phyloP scores from a whole-genome alignment of 2,797 vertebrate species.

The Yasuhikotakia modesta region DNA sequence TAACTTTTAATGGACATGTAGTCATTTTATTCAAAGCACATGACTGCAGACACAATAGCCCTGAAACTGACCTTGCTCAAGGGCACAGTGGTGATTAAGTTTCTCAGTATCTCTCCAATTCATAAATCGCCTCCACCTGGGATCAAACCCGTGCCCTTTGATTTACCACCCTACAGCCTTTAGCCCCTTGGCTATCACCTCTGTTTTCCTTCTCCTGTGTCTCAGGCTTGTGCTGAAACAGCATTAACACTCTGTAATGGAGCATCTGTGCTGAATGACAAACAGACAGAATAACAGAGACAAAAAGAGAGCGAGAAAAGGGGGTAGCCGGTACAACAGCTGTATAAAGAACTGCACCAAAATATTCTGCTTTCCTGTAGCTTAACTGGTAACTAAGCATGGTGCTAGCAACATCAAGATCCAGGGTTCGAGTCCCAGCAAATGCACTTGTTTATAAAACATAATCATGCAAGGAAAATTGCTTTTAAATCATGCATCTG shows the following conservation, averaged over 20 bases:
- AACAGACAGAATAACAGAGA: neutral
- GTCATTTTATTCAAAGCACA: constrained; percentile 21
- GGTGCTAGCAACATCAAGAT: no score
- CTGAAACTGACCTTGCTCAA: constrained; percentile 27
- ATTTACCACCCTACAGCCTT: constrained; percentile 29
- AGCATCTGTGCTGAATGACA: constrained; percentile 44
- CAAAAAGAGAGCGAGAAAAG: neutral
- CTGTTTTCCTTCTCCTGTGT: constrained; percentile 31
- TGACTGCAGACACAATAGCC: neutral
- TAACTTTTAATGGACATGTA: neutral
- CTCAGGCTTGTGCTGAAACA: constrained; percentile 43
- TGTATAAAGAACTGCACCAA: neutral
- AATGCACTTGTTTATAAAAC: no score
- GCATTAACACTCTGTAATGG: constrained; percentile 20
- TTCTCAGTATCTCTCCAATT: constrained; percentile 36
- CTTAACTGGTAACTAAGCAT: neutral
- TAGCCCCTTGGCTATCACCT: constrained; percentile 30
- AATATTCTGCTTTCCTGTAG: neutral
- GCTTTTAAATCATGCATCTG: no score
- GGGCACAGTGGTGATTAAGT: constrained; percentile 26
- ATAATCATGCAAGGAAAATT: no score
- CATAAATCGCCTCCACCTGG: constrained; percentile 35
- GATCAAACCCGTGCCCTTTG: constrained; percentile 38
- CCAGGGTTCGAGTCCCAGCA: no score
- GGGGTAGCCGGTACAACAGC: neutral